Percentiles rank a stretch among this genome's conserved stretches.
phyloP scores from a whole-genome alignment of 2,797 vertebrate species.

The Takifugu ocellatus region DNA sequence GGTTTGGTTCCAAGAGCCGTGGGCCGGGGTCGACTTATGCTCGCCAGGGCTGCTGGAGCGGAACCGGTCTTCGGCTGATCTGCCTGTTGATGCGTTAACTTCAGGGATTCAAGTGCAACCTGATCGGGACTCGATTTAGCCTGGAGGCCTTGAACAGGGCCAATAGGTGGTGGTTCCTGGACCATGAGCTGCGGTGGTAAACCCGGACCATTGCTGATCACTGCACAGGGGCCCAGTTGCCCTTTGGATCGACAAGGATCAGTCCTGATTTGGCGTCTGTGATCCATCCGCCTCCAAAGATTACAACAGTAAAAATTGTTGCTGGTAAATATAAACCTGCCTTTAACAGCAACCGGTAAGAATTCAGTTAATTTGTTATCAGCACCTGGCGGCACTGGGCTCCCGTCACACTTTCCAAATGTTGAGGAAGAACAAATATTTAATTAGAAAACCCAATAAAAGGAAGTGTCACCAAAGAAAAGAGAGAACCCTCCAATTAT shows the following conservation, averaged over 20 bases:
- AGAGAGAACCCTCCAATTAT: too few species aligned
- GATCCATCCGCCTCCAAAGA: slow-evolving; percentile 65
- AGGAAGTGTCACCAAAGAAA: too few species aligned
- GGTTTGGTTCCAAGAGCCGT: slow-evolving; percentile 63
- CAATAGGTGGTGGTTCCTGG: slow-evolving; percentile 29
- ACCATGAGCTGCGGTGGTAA: slow-evolving; percentile 44
- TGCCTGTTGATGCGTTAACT: slow-evolving; percentile 28
- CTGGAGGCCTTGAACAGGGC: slow-evolving; percentile 18
- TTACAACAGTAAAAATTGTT: background rate
- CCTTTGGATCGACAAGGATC: slow-evolving; percentile 44
- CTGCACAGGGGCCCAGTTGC: slow-evolving; percentile 34
- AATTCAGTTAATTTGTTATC: too few species aligned
- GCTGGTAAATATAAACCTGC: background rate
- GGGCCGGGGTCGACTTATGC: slow-evolving; percentile 72
- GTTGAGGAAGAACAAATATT: too few species aligned
- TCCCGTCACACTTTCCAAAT: too few species aligned
- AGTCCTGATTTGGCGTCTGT: slow-evolving; percentile 34
- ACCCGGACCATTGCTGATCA: slow-evolving; percentile 20
- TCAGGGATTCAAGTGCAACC: slow-evolving; percentile 13
- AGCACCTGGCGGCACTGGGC: too few species aligned
- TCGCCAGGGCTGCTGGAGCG: slow-evolving; percentile 39
- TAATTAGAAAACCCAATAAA: too few species aligned
- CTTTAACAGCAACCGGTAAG: background rate
- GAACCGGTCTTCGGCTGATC: slow-evolving; percentile 29
- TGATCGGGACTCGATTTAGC: slow-evolving; percentile 18